Conservation (phyloP, 2,888 invertebrate genomes). For the Blastobasis lacticolella region DNA sequence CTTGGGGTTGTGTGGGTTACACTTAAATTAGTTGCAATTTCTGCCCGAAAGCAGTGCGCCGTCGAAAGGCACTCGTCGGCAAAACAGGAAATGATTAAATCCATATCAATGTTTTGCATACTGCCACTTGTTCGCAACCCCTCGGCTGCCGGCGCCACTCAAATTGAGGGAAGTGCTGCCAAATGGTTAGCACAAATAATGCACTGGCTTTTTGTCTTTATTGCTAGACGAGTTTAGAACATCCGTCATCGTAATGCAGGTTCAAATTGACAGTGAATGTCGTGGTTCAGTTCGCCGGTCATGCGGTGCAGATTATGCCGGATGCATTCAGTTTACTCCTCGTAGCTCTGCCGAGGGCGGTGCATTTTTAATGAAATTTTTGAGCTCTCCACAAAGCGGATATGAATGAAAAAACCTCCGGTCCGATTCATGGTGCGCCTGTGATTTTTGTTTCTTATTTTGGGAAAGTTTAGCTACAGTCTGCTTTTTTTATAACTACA, state of each 20-base stretch:
- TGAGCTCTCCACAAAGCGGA: conserved; percentile 55
- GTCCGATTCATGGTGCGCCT: conserved; percentile 35
- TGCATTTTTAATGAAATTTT: conserved; percentile 60
- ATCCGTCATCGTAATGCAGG: too few relatives aligned
- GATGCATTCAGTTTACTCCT: background rate
- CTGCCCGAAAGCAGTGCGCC: conserved; percentile 54
- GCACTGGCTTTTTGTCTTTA: too few relatives aligned
- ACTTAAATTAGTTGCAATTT: conserved; percentile 72
- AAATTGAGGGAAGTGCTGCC: conserved; percentile 1
- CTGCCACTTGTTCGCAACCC: conserved; percentile 21
- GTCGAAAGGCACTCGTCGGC: conserved; percentile 48
- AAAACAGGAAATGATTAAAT: conserved; percentile 57
- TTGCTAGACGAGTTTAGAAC: too few relatives aligned
- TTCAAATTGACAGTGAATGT: too few relatives aligned
- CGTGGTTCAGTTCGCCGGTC: too few relatives aligned
- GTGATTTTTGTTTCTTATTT: conserved; percentile 10
- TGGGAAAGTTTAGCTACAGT: background rate
- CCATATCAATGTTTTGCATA: conserved; percentile 43
- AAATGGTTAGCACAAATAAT: too few relatives aligned
- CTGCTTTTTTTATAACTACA: too few relatives aligned
- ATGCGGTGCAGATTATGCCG: too few relatives aligned
- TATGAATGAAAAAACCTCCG: conserved; percentile 42
- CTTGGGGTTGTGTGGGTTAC: conserved; percentile 59
- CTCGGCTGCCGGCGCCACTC: conserved; percentile 13
- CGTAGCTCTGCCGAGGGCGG: conserved; percentile 12